phyloP scores from a whole-genome alignment of 2,888 invertebrate species.

The Dascillus cervinus region DNA sequence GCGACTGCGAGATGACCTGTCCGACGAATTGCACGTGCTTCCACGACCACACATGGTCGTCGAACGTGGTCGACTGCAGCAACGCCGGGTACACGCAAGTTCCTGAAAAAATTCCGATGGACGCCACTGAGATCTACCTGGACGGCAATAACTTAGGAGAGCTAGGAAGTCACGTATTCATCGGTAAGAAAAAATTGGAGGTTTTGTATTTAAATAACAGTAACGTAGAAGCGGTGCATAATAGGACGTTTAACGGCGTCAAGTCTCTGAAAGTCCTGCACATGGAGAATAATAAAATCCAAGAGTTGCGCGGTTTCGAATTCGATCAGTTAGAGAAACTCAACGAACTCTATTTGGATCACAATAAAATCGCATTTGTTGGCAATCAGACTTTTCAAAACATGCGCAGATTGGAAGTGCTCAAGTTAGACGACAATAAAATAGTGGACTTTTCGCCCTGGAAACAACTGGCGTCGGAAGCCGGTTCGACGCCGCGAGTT shows the following conservation, averaged over 20 bases:
- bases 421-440: constrained; percentile 70
- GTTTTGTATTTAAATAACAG: constrained; percentile 73
- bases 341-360: constrained; percentile 67
- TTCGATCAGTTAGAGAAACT: constrained; percentile 68
- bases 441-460: constrained; percentile 66
- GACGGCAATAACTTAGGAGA: constrained; percentile 75
- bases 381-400: constrained; percentile 70
- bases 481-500: constrained; percentile 53
- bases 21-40: constrained; percentile 80
- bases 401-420: constrained; percentile 61
- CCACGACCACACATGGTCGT: constrained; percentile 79
- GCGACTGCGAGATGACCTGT: constrained; percentile 88
- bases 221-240: constrained; percentile 67
- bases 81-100: constrained; percentile 65
- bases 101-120: constrained; percentile 78
- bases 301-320: constrained; percentile 66
- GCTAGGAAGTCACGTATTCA: constrained; percentile 77
- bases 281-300: constrained; percentile 67
- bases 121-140: constrained; percentile 79
- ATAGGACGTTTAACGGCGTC: constrained; percentile 76
- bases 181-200: constrained; percentile 75
- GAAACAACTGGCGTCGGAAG: constrained; percentile 54
- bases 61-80: constrained; percentile 79
- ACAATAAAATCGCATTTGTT: constrained; percentile 66
- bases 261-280: constrained; percentile 65